Percentiles rank a stretch among this genome's conserved stretches.
Evolutionary conservation across 2,113 vertebrate genomes (phyloP).

Genomic region (Corydoras maculifer): DNA sequence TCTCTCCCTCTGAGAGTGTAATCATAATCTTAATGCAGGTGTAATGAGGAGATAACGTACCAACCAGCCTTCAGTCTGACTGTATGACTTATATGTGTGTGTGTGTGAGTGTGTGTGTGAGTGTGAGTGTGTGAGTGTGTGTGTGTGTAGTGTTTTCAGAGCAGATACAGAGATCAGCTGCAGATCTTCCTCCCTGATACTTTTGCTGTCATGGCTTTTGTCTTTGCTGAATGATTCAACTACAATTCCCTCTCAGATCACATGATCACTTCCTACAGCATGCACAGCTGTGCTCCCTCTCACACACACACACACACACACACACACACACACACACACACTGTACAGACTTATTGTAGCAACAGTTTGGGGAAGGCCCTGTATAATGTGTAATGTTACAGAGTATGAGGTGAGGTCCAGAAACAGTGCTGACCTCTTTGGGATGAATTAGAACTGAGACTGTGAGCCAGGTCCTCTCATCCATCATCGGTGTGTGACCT

Average conservation of each 20-base stretch:
- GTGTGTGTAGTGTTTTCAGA: neutral
- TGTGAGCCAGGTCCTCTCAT: too few species aligned
- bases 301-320: neutral
- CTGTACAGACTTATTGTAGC: neutral
- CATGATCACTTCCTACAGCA: neutral
- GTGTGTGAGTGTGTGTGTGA: neutral
- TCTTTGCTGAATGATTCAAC: conserved; percentile 4
- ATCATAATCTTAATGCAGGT: too few species aligned
- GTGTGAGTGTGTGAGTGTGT: conserved; percentile 4
- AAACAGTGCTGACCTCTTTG: too few species aligned
- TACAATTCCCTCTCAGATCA: neutral
- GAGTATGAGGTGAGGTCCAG: too few species aligned
- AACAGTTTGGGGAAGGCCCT: too few species aligned
- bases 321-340: conserved; percentile 11
- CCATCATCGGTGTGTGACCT: too few species aligned
- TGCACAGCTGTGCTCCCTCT: conserved; percentile 16
- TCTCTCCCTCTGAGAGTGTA: too few species aligned
- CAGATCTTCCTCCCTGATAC: conserved; percentile 9
- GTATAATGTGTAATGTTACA: too few species aligned
- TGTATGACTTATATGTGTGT: too few species aligned
- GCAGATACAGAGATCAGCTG: conserved; percentile 9
- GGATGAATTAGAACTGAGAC: too few species aligned
- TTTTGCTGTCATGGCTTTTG: conserved; percentile 37
- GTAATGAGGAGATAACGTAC: too few species aligned
- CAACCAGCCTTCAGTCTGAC: too few species aligned